These are phyloP conservation scores for Psittacara wagleri DNA, from an alignment of 2,113 vertebrate species.

Conservation along the genomic window DNA sequence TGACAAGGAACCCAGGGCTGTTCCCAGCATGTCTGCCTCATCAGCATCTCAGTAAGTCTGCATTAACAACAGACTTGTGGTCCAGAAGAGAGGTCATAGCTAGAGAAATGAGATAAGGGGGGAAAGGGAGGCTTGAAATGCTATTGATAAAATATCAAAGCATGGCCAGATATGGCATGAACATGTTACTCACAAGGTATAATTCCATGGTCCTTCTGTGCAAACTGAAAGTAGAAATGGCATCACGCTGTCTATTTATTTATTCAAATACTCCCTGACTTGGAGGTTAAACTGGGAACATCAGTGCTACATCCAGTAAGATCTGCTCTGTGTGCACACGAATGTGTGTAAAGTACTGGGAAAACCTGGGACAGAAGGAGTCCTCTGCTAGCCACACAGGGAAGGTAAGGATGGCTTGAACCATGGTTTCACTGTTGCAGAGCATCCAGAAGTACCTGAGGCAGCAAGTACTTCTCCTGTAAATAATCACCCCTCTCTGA, in stretches of 20 bases:
- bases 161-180: not conserved
- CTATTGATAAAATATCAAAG: not conserved
- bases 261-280: not conserved
- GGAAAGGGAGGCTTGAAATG: not conserved
- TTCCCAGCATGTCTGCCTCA: not conserved
- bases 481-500: not conserved
- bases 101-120: not conserved
- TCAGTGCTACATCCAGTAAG: not conserved
- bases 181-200: rapidly evolving
- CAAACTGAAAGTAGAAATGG: not conserved
- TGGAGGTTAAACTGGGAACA: not conserved
- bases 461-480: not conserved
- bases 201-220: not conserved
- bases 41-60: not conserved
- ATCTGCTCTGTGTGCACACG: not conserved
- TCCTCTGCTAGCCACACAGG: not conserved
- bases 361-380: not conserved
- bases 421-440: not conserved
- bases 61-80: not conserved
- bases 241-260: not conserved
- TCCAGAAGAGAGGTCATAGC: not conserved
- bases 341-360: not conserved
- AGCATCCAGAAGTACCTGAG: not conserved
- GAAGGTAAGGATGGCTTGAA: not conserved
- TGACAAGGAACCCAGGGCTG: not conserved